phyloP scores from a whole-genome alignment of 2,797 vertebrate species.

The Sciaenops ocellatus region DNA sequence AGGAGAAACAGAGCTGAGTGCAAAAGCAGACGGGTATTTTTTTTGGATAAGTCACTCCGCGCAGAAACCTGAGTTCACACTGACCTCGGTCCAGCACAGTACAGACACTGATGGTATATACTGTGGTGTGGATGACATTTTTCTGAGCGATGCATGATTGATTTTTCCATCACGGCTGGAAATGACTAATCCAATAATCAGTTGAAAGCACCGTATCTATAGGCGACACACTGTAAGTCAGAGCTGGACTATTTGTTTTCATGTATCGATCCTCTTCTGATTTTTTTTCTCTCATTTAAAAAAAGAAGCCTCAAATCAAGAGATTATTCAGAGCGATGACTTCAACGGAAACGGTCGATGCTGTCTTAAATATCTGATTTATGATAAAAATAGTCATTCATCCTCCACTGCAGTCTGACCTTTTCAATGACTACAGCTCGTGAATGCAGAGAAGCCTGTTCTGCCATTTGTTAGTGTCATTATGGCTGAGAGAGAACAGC shows the following conservation, averaged over 20 bases:
- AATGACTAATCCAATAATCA: conserved; percentile 69
- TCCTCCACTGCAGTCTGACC: not conserved
- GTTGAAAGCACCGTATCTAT: conserved; percentile 46
- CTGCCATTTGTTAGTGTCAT: conserved; percentile 23
- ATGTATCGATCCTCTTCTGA: conserved; percentile 28
- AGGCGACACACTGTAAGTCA: conserved; percentile 27
- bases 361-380: conserved; percentile 3
- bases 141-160: conserved; percentile 35
- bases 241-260: conserved; percentile 31
- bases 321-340: not conserved
- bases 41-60: not conserved
- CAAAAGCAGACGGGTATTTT: not conserved
- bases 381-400: not conserved
- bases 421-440: conserved; percentile 41
- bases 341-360: not conserved
- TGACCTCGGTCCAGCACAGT: conserved; percentile 6
- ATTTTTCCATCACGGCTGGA: conserved; percentile 69
- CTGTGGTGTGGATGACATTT: conserved; percentile 9
- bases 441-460: conserved; percentile 9
- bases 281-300: conserved; percentile 11
- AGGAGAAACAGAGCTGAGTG: conserved; percentile 18
- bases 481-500: not conserved
- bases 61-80: conserved; percentile 5
- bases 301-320: not conserved
- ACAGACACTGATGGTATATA: not conserved